Conservation (phyloP, 1,140 invertebrate species). For the Lanistes nyassanus region DNA sequence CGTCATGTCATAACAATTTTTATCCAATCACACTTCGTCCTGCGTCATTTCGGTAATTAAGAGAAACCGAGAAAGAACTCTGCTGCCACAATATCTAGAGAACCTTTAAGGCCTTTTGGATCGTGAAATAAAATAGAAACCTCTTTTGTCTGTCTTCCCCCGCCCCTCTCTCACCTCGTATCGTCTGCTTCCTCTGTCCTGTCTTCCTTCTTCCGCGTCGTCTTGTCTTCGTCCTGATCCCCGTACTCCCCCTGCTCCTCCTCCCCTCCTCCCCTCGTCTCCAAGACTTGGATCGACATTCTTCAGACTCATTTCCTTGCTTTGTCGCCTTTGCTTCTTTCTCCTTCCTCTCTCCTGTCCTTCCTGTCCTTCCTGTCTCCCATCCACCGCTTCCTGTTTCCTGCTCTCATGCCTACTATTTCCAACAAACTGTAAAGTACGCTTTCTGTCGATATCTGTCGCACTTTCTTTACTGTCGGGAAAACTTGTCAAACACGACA, state of each 20-base stretch:
- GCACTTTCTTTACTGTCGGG: neutral
- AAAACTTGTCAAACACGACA: neutral
- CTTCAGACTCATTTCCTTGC: neutral
- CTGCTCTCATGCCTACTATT: neutral
- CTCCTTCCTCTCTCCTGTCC: neutral
- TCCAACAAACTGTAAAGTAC: neutral
- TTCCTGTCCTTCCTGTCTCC: neutral
- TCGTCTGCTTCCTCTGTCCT: neutral
- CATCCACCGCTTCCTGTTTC: conserved; percentile 5
- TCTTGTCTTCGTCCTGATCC: neutral
- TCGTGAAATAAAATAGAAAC: neutral
- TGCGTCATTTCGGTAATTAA: too few relatives aligned
- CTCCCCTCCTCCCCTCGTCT: too few relatives aligned
- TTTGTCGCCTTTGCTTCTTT: neutral
- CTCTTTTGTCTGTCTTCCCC: neutral
- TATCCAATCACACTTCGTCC: neutral
- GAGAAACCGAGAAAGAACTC: too few relatives aligned
- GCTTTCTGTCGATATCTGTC: neutral
- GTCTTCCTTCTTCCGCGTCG: neutral
- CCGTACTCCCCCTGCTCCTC: too few relatives aligned
- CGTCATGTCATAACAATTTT: neutral
- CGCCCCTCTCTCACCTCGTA: neutral
- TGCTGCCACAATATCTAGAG: too few relatives aligned
- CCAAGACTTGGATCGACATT: too few relatives aligned
- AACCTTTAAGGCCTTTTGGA: neutral